These are phyloP conservation scores for Planiliza haematocheilus DNA, from an alignment of 2,113 vertebrate species.

Conservation along the genomic window DNA sequence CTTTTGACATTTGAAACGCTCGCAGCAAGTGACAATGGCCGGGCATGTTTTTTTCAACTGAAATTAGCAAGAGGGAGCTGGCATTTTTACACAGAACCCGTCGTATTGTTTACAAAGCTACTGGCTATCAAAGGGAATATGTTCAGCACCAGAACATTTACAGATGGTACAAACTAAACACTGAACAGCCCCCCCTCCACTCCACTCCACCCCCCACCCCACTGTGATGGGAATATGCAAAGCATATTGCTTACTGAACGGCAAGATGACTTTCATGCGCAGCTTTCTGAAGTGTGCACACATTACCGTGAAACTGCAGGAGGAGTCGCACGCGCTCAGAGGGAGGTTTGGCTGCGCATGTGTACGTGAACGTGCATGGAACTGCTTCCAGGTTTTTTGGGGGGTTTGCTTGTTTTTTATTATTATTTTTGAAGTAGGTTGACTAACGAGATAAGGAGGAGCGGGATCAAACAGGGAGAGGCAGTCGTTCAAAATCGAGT, in stretches of 20 bases:
- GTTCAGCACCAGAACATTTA: conserved; percentile 39
- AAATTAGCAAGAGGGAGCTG: conserved; percentile 2
- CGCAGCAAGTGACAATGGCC: neutral
- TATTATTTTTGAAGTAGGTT: conserved; percentile 1
- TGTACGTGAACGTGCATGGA: conserved; percentile 15
- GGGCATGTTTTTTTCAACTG: neutral
- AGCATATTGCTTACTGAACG: conserved; percentile 43
- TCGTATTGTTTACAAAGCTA: conserved; percentile 58
- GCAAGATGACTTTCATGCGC: conserved; percentile 45
- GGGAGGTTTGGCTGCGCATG: neutral
- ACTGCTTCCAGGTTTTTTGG: conserved; percentile 1
- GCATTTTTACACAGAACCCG: conserved; percentile 27
- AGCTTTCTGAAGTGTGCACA: conserved; percentile 58
- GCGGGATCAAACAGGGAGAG: conserved; percentile 16
- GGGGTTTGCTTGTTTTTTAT: neutral
- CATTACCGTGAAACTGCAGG: conserved; percentile 14
- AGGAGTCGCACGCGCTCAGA: conserved; percentile 17
- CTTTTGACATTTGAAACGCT: neutral
- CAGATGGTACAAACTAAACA: conserved; percentile 61
- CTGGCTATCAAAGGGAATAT: conserved; percentile 59
- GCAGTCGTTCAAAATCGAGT: conserved; percentile 29
- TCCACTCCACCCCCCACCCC: neutral
- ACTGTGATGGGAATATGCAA: conserved; percentile 51
- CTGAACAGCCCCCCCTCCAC: neutral
- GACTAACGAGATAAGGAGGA: conserved; percentile 30